Evolutionary conservation across 2,797 vertebrate genomes (phyloP), one percentile per base, ranked within the genome.

Genomic region (Steatocranus sp.): DNA sequence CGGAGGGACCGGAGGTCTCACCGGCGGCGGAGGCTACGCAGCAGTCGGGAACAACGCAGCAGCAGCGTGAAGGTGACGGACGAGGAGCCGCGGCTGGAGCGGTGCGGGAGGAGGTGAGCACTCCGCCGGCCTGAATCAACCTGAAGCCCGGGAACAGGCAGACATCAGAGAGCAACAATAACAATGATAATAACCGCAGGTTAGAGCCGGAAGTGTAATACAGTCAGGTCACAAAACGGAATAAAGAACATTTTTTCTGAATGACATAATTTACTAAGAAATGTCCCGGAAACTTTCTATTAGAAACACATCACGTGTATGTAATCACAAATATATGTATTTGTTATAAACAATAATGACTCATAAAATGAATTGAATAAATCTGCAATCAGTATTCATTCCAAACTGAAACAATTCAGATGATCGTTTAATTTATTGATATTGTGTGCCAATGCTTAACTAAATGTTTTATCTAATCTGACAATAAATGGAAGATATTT

Each of bases 61-160:
- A 51, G 49, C 83, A 34, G 79, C 87, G 49, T 76, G 85, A 81
- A 3, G 17, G 50, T 0, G 86, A 25, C 11, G 56, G 78, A 3
- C 75, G 75, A 46, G 54, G 50, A 54, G 4, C 76, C 32, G 83
- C 80, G 1, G 77, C 61, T 1, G 76, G 2, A 56, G 27, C 11
- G 46, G 1, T 54, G 70, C 82, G 15, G 76, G 81, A 89, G 36
- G 83, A 93, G 93, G 89, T 91, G 34, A 53, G 48, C 61, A 51
- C 17, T 9, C 15, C 2, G 36, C 43, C 76, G 5, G 25, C 7
- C 41, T 36, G n/a, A 18, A 27, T 41, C 27, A 3, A 15, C 15
- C 41, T 7, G 6, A 43, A 46, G 6, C 15, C 41, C 66, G 23
- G 15, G 17, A 2, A 70, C 15, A 27, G 66, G 41, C 23, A 1